Base-by-base conservation (phyloP, 2,888 invertebrate species). In the Tromatobia lineatoria region DNA sequence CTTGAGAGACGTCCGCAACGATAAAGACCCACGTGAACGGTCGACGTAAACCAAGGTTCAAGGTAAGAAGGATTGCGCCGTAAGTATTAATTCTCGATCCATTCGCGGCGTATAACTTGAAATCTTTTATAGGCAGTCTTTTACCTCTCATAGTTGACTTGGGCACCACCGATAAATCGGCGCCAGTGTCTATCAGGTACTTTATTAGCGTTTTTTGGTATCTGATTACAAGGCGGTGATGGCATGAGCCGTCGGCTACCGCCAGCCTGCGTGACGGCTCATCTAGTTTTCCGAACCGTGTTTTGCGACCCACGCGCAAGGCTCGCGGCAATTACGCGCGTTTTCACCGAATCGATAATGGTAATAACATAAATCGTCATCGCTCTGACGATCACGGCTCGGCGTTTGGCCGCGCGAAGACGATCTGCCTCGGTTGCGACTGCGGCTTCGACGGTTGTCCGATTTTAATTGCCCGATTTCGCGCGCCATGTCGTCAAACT, bases 51-150 rank as follows among this genome's bases (percentile, higher is more conserved):
- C 57, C 38, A 13, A 71, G 18, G 38, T 71, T 45, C 7, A 71
- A 23, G 13, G 54, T 38, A 13, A 71, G 15, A 2, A 34, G 2
- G 10, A 52, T 71, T 10, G 52, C 34, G 4, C 71, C 71, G 20
- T 57, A 71, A 6, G 71, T 71, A 7, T 71, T 7, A 2, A 71
- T 71, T 34, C 54, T 23, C 3, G 71, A 54, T 50, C 20, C 11
- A 18, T 71, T 71, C 10, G 71, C 71, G 18, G 71, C 71, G 18
- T 75, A 88, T 1, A 92, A 80, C 54, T 88, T 83, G 73, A 90
- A 92, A 2, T 71, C 69, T n/a, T 59, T 69, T 4, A 42, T 66
- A 15, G 13, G 6, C 18, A n/a, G 13, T 25, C 8, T 54, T 42
- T 25, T 47, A 3, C 23, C 45, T 34, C 64, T 0, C 77, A 77